Evolutionary conservation across 2,888 invertebrate species (phyloP), one percentile per base, ranked within the genome.

Genomic region (Sesia apiformis): DNA sequence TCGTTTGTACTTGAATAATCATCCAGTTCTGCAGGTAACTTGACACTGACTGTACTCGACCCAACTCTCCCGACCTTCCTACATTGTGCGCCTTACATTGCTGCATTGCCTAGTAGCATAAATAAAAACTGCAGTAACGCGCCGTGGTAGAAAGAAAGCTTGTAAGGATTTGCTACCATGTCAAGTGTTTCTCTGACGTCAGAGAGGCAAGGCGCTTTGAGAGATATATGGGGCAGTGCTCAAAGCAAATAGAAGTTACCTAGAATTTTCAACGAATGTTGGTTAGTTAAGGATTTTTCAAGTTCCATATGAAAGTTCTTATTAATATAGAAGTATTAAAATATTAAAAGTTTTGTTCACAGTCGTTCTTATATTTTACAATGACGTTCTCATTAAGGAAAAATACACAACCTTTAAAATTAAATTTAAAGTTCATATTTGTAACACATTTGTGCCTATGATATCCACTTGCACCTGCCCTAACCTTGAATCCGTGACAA

Each of bases 171-270:
- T 46, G 4, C 46, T 3, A 46, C 46, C 8, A 23, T 46, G 46
- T 46, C 46, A 46, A 46, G 46, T 46, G 8, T 8, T 46, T 46
- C 46, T 46, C 46, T 46, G 46, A 46, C 46, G 46, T 46, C 46
- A 46, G 46, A 46, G 46, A 46, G 8, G 46, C 8, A 57, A 53
- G 55, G 40, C 55, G 53, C 54, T 53, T 53, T 49, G 49, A 52
- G 51, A 65, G 64, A 62, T 73, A 76, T 74, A 70, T 75, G 63
- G 72, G 62, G 57, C 72, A 68, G 69, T 67, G 64, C 67, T 65
- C 63, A 65, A 67, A 64, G 60, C n/a, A 60, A 60, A 57, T 38
- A 38, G 38, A 38, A 50, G 50, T 50, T 4, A 23, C 50, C 50
- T 46, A 8, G n/a, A 46, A 46, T 46, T 46, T 46, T 46, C 4